Evolutionary conservation across 2,888 invertebrate species (phyloP).

Genomic region (Trichopoda pennipes): DNA sequence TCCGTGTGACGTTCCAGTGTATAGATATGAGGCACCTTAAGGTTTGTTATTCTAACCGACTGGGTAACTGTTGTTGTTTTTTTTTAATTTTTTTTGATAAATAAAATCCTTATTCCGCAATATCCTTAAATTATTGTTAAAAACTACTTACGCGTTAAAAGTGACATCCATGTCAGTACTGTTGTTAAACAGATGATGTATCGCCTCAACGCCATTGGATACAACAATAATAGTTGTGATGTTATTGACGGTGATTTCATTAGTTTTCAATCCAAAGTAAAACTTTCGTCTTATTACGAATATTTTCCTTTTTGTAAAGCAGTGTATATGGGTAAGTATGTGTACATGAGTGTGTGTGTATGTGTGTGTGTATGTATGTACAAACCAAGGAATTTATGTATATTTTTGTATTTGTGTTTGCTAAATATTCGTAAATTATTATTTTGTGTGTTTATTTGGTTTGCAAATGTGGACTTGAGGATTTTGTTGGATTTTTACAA

Average conservation of each 20-base stretch:
- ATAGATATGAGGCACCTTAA: conserved; percentile 80
- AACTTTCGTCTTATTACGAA: conserved; percentile 41
- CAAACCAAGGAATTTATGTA: conserved; percentile 25
- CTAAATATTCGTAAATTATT: conserved; percentile 19
- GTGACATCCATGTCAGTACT: conserved; percentile 76
- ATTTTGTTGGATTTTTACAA: conserved; percentile 52
- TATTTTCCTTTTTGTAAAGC: neutral
- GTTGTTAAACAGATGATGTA: conserved; percentile 73
- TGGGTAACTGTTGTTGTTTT: conserved; percentile 77
- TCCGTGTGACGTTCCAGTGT: conserved; percentile 79
- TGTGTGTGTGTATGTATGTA: conserved; percentile 8
- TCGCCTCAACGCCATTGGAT: conserved; percentile 77
- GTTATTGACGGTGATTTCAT: conserved; percentile 62
- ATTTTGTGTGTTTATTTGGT: neutral
- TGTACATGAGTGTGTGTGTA: conserved; percentile 7
- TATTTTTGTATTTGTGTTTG: conserved; percentile 34
- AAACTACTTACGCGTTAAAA: conserved; percentile 75
- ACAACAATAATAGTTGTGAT: conserved; percentile 58
- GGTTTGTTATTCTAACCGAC: conserved; percentile 80
- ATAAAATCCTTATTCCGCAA: neutral
- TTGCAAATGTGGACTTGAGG: conserved; percentile 58
- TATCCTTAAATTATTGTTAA: neutral
- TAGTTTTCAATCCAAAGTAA: conserved; percentile 60
- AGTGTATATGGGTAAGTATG: conserved; percentile 28
- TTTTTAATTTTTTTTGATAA: neutral